phyloP scores from a whole-genome alignment of 1,140 invertebrate species.

The Medauroidea extradentata region DNA sequence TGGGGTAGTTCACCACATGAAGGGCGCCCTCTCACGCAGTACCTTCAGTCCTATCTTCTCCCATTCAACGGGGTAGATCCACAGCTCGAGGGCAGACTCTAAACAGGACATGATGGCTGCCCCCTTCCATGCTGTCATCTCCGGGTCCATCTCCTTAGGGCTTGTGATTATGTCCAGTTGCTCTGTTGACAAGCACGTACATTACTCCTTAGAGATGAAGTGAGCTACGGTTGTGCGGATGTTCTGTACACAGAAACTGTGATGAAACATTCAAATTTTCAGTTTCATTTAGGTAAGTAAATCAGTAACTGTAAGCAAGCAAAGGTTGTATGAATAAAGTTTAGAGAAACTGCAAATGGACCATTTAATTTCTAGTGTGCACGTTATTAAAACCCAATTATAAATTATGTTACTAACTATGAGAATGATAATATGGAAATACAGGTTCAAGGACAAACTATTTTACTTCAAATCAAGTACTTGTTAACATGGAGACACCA shows the following conservation, averaged over 20 bases:
- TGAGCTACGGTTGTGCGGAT: too few species aligned
- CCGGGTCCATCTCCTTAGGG: conserved; percentile 86
- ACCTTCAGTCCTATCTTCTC: conserved; percentile 77
- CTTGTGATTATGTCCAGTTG: conserved; percentile 77
- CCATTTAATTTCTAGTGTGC: too few species aligned
- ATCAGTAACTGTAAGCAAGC: not conserved
- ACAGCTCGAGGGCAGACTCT: conserved; percentile 89
- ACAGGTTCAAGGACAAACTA: too few species aligned
- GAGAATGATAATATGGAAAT: too few species aligned
- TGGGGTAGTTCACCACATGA: conserved; percentile 76
- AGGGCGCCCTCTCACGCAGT: conserved; percentile 79
- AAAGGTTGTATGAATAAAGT: not conserved
- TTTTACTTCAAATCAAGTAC: too few species aligned
- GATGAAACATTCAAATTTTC: not conserved
- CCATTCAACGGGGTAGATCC: conserved; percentile 87
- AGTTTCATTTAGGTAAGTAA: not conserved
- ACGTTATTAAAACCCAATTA: too few species aligned
- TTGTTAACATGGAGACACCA: too few species aligned
- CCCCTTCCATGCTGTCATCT: conserved; percentile 89
- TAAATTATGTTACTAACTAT: too few species aligned
- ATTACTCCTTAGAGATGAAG: not conserved
- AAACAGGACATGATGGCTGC: conserved; percentile 88
- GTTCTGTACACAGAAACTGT: too few species aligned
- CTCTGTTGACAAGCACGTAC: conserved; percentile 45
- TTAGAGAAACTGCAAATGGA: too few species aligned